Evolutionary conservation across 2,797 vertebrate species (phyloP), one percentile per base, ranked within the genome.

Genomic region (Hypotaenidia philippensis): DNA sequence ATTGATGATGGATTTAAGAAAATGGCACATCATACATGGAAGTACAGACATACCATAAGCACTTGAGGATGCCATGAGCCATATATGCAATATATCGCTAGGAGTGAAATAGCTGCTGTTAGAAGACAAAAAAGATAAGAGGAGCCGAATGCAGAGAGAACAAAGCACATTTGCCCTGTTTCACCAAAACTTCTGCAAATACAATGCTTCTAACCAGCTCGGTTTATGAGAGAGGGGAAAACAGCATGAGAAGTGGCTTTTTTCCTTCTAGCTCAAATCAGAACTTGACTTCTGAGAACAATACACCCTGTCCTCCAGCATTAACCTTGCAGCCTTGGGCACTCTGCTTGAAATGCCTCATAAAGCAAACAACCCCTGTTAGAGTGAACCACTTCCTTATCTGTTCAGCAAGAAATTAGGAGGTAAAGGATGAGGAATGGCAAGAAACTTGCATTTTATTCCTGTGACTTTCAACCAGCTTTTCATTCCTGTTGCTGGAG

Each of bases 371-470:
- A 94, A 74, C 64, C 10, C 31, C 29, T 79, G 70, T 59, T 71
- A 64, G 45, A 66, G 72, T 20, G 45, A 91, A 2, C 69, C 72
- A 65, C 76, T 65, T 90, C 87, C 89, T 96, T 93, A 94, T 95
- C 93, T 94, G 4, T 32, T 76, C 32, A 4, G 9, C 14, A 5
- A 56, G 85, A 95, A 86, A 80, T 91, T 83, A 96, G 87, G 88
- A 90, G 41, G 74, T 65, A 77, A 79, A 82, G 68, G 71, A 93
- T 84, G 91, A 94, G 74, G 11, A 19, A 93, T 1, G n/a, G 83
- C 95, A 91, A 88, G 83, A 95, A 95, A 70, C 50, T 56, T 6
- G 2, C 53, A 29, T 94, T 95, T 92, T 90, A 94, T 89, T 87
- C 75, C 81, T 75, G 75, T 91, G 87, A 92, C 41, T 94, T 92